Base-by-base conservation (phyloP, 2,797 vertebrate species). In the Pelochelys cantorii region DNA sequence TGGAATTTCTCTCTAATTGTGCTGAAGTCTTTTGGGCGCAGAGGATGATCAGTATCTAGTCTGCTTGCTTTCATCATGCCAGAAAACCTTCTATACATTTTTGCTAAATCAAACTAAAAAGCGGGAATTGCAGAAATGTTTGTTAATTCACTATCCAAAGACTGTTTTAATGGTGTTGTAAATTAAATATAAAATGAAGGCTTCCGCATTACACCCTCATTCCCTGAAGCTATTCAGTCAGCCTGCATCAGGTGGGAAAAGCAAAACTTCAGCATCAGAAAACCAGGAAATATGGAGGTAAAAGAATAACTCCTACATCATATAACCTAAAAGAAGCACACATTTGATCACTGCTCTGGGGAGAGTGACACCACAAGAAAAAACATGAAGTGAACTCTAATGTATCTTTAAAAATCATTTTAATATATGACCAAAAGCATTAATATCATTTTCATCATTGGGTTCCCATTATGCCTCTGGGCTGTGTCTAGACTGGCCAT, bases 51-150 rank as follows among this genome's bases (percentile, higher is more conserved):
- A 1, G 1, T 86, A 53, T 79, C 59, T 89, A 15, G 3, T 87
- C 91, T 92, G 6, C 17, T 92, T 79, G 5, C 56, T 92, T 92
- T 95, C 79, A 27, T 91, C 27, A 57, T 81, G 34, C n/a, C 88
- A 59, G 92, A 86, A 81, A 62, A 12, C 11, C 87, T 93, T 62
- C 34, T 84, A n/a, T 3, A 57, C 3, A 0, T n/a, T 22, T 9
- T 0, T 1, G 54, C 54, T 79, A 79, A 92, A 88, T 34, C 81
- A 2, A 86, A 80, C 86, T 60, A 57, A 83, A 89, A 94, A 75
- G 54, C 27, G 83, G 48, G 13, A 84, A 31, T 20, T 88, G 8
- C 15, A 86, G 10, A 88, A 80, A 81, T 79, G 52, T 1, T 56
- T 0, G 11, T 81, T 83, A 79, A 68, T 34, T 20, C 5, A 2